Evolutionary conservation across 2,888 invertebrate species (phyloP), one percentile per base, ranked within the genome.

Genomic region (Portevinia maculata): DNA sequence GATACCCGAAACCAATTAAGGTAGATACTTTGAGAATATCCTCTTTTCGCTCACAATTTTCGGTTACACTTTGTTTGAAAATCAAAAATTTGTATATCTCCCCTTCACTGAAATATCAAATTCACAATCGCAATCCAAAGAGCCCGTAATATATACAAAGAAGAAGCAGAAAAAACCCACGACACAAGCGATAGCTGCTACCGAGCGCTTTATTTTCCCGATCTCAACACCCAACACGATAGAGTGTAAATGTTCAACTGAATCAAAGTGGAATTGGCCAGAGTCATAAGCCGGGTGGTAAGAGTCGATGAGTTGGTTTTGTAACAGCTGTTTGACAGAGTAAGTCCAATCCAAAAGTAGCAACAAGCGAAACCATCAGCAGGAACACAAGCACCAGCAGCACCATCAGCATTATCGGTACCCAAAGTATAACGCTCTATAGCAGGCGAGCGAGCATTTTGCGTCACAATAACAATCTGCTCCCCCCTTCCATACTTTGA

Each of bases 181-280:
- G 55, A 11, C 67, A 48, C 48, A 19, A n/a, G 5, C 17, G 17
- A 24, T 48, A 48, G 55, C 69, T 65, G 32, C 24, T 41, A 34
- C 44, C 44, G 44, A 44, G 44, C 13, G 55, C 57, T 62, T 55
- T 32, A 37, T 15, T 34, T 44, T 34, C n/a, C 52, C 71, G 83
- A 65, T 62, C 78, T 28, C 44, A 76, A 62, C 83, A 83, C 83
- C 78, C 78, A 83, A 48, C 83, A 48, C 83, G 83, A 71, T 73
- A 39, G 83, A 78, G 78, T 83, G 78, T 83, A 67, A 83, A 73
- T 71, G 65, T 78, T 83, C 67, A 78, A 83, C 83, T 83, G 78
- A 83, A 83, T 78, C 78, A 71, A 62, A 73, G 71, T 62, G 17
- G 67, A 78, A 73, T 78, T 83, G 67, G 71, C 70, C 67, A 52